Conservation (phyloP, 2,888 invertebrate genomes). For the Loripinus fragilis region DNA sequence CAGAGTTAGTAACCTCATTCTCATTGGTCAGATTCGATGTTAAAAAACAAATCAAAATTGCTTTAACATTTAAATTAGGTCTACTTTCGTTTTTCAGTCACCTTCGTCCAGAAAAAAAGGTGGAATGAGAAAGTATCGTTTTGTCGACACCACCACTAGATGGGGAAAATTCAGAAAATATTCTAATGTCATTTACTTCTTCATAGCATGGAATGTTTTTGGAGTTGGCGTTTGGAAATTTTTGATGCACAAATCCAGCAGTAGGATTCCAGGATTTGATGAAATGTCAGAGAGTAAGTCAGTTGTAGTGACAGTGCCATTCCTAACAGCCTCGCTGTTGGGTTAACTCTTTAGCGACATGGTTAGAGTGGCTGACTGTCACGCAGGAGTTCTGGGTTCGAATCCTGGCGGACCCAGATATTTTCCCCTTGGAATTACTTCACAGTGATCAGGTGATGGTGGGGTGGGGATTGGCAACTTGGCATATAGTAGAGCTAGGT, state of each 20-base stretch:
- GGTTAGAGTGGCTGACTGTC: no score
- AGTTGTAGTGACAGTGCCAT: no score
- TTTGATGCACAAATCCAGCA: conserved; percentile 26
- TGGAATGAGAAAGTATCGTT: conserved; percentile 63
- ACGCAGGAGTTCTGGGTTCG: no score
- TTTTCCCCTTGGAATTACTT: no score
- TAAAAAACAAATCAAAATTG: conserved; percentile 1
- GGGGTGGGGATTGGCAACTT: no score
- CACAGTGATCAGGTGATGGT: no score
- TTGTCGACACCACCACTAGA: conserved; percentile 39
- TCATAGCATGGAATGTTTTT: conserved; percentile 60
- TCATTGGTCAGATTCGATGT: no score
- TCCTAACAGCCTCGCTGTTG: no score
- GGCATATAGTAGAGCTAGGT: no score
- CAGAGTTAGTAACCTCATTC: neutral
- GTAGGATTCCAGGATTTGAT: conserved; percentile 47
- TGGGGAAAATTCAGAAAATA: conserved; percentile 24
- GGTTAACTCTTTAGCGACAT: no score
- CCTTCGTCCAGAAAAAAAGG: no score
- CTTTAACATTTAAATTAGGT: neutral
- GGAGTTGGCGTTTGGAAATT: conserved; percentile 40
- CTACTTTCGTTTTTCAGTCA: conserved; percentile 14
- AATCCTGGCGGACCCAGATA: no score
- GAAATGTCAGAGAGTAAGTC: conserved; percentile 28
- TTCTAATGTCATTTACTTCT: conserved; percentile 42